phyloP scores from a whole-genome alignment of 2,797 vertebrate species.

The Eulemur albifrons region DNA sequence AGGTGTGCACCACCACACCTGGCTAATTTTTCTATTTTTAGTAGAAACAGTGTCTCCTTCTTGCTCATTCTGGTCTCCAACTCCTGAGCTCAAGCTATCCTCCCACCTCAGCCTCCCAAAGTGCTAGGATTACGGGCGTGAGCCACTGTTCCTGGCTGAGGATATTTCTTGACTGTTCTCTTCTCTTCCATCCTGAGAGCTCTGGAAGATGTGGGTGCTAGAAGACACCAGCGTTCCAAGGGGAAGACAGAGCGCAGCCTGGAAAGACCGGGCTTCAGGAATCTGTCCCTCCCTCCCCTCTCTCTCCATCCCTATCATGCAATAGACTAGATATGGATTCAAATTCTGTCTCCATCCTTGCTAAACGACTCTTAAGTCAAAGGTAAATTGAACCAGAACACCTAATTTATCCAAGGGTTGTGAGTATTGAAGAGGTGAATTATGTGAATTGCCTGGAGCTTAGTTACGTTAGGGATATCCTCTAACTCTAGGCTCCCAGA shows the following conservation, averaged over 20 bases:
- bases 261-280: neutral
- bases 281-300: neutral
- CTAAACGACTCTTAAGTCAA: neutral
- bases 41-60: no score
- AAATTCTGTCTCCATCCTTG: neutral
- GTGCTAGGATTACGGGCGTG: no score
- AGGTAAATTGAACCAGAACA: neutral
- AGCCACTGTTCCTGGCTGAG: accelerated
- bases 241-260: neutral
- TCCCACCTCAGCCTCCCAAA: no score
- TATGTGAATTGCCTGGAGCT: neutral
- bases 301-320: neutral
- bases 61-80: no score
- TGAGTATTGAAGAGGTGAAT: neutral
- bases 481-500: neutral
- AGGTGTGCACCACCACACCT: accelerated
- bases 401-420: neutral
- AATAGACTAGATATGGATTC: neutral
- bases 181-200: neutral
- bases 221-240: neutral
- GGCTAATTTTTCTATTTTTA: no score
- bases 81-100: no score
- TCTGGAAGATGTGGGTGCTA: neutral
- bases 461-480: neutral
- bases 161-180: neutral